Conservation (phyloP, 2,113 vertebrate genomes). For the Scomber japonicus region DNA sequence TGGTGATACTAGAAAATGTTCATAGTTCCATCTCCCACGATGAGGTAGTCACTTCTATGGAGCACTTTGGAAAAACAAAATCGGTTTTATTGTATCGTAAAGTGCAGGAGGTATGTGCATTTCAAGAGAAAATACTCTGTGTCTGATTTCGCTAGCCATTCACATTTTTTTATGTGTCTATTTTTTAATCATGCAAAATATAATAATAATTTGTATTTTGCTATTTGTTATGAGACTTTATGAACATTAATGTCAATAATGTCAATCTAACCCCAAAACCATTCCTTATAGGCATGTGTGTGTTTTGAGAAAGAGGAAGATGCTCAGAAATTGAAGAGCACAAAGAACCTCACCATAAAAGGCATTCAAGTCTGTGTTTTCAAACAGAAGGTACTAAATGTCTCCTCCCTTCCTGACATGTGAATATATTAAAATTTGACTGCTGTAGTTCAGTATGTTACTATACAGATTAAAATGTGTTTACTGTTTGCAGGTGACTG, state of each 20-base stretch:
- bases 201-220: no score
- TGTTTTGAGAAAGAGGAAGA: conserved; percentile 78
- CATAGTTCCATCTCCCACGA: not conserved
- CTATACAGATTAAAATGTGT: not conserved
- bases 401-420: not conserved
- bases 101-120: conserved; percentile 34
- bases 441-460: no score
- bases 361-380: conserved; percentile 51
- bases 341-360: conserved; percentile 55
- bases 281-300: conserved; percentile 65
- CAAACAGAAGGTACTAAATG: conserved; percentile 50
- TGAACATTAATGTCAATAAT: no score
- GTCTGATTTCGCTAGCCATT: not conserved
- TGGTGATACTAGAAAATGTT: conserved; percentile 52
- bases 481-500: conserved; percentile 18
- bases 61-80: conserved; percentile 55
- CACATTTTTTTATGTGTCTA: no score
- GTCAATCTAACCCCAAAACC: no score
- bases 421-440: not conserved
- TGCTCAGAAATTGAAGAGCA: conserved; percentile 70
- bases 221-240: no score
- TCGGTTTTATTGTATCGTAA: conserved; percentile 51
- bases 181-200: no score
- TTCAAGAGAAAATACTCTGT: not conserved
- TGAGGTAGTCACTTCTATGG: conserved; percentile 21